A percentile compares a stretch with the other conserved stretches of the same genome.
These are phyloP conservation scores for Protosalanx chinensis DNA, from an alignment of 2,797 vertebrate species.

Conservation along the genomic window DNA sequence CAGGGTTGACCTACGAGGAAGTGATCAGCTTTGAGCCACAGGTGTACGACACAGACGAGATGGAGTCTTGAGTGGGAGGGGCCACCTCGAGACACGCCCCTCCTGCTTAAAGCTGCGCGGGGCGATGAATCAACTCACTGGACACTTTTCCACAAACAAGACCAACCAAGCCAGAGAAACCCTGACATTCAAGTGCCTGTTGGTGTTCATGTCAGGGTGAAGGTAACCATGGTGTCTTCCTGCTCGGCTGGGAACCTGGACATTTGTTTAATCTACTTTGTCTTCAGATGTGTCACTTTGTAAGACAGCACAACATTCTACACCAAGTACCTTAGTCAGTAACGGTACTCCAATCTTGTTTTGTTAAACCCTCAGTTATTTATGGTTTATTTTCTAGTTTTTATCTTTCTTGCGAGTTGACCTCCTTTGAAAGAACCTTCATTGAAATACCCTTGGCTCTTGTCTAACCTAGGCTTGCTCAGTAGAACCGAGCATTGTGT, in stretches of 20 bases:
- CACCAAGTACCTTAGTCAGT: slow-evolving; percentile 18
- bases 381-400: slow-evolving; percentile 8
- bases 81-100: slow-evolving; percentile 33
- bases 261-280: slow-evolving; percentile 10
- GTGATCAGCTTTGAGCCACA: slow-evolving; percentile 89
- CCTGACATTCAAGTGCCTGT: slow-evolving; percentile 90
- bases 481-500: slow-evolving; percentile 32
- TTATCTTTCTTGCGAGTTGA: slow-evolving; percentile 12
- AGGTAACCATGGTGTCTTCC: slow-evolving; percentile 21
- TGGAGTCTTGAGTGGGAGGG: slow-evolving; percentile 86
- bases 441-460: slow-evolving; percentile 11
- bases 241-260: neutral
- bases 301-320: slow-evolving; percentile 17
- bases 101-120: slow-evolving; percentile 67
- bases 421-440: neutral
- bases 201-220: slow-evolving; percentile 73
- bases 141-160: slow-evolving; percentile 50
- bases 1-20: slow-evolving; percentile 93
- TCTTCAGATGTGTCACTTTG: slow-evolving; percentile 3
- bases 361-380: slow-evolving; percentile 27
- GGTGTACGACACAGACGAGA: slow-evolving; percentile 87
- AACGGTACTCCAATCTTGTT: slow-evolving; percentile 26
- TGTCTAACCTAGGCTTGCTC: slow-evolving; percentile 21
- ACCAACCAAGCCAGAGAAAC: slow-evolving; percentile 27
- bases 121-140: slow-evolving; percentile 45